Conservation (phyloP, 2,888 invertebrate genomes). For the Hirtodrosophila alboralis region DNA sequence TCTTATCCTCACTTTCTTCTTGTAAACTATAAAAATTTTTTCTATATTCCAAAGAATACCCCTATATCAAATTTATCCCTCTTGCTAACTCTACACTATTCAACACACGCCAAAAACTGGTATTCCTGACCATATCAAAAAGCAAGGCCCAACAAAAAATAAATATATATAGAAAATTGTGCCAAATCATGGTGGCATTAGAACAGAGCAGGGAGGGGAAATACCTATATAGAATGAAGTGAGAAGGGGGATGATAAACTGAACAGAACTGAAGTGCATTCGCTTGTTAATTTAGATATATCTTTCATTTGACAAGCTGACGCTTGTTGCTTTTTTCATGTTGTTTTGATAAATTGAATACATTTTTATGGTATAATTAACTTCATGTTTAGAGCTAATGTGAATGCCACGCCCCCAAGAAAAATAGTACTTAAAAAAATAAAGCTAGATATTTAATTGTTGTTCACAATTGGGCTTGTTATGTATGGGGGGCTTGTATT, state of each 20-base stretch:
- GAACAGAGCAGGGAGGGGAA: background rate
- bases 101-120: constrained; percentile 42
- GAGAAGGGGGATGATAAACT: background rate
- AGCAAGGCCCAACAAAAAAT: constrained; percentile 21
- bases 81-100: constrained; percentile 14
- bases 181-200: constrained; percentile 52
- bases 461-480: constrained; percentile 19
- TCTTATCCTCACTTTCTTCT: too few relatives aligned
- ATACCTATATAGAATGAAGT: background rate
- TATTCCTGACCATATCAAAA: constrained; percentile 24
- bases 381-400: constrained; percentile 65
- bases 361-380: constrained; percentile 64
- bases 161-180: constrained; percentile 23
- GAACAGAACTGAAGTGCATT: constrained; percentile 23
- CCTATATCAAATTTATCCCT: background rate
- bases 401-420: constrained; percentile 45
- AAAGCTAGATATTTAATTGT: constrained; percentile 43
- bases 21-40: too few relatives aligned
- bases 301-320: constrained; percentile 64
- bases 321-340: constrained; percentile 58
- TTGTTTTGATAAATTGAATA: constrained; percentile 69
- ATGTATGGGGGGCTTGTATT: background rate
- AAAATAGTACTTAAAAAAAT: too few relatives aligned
- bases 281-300: constrained; percentile 41
- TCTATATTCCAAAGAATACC: background rate